phyloP scores from a whole-genome alignment of 2,113 vertebrate species.

The Helogale parvula region DNA sequence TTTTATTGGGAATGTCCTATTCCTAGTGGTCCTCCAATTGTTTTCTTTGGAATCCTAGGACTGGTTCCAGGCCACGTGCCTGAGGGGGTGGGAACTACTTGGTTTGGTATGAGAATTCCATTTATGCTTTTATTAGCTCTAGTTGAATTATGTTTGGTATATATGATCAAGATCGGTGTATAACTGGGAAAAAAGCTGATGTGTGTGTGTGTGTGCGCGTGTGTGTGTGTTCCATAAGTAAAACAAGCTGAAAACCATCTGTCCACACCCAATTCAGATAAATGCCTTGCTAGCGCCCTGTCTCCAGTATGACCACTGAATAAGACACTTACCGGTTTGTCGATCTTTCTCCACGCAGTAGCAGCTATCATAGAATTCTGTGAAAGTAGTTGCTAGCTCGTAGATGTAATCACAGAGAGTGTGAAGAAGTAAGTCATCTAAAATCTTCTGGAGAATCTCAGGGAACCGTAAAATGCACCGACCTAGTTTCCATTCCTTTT shows the following conservation, averaged over 20 bases:
- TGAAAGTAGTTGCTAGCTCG: conserved; percentile 98
- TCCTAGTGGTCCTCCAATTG: not conserved
- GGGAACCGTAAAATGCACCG: conserved; percentile 96
- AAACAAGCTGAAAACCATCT: not conserved
- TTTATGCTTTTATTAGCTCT: not conserved
- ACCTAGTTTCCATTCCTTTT: conserved; percentile 98
- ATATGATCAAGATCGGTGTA: no score
- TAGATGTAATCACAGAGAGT: conserved; percentile 97
- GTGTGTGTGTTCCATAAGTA: not conserved
- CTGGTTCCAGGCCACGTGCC: not conserved
- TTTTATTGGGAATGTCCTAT: not conserved
- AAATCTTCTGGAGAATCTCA: conserved; percentile 95
- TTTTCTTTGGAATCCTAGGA: not conserved
- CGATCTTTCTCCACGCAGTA: conserved; percentile 99
- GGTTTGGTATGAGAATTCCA: not conserved
- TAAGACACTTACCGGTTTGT: conserved; percentile 90
- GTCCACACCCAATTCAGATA: not conserved
- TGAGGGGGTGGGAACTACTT: not conserved
- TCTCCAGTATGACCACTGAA: no score
- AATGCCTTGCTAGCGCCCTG: not conserved
- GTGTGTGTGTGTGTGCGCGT: no score
- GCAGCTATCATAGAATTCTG: conserved; percentile 98
- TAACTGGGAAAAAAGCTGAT: not conserved
- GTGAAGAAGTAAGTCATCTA: conserved; percentile 95
- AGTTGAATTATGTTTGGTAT: not conserved